phyloP scores from a whole-genome alignment of 2,113 vertebrate species.

The Archocentrus centrarchus region DNA sequence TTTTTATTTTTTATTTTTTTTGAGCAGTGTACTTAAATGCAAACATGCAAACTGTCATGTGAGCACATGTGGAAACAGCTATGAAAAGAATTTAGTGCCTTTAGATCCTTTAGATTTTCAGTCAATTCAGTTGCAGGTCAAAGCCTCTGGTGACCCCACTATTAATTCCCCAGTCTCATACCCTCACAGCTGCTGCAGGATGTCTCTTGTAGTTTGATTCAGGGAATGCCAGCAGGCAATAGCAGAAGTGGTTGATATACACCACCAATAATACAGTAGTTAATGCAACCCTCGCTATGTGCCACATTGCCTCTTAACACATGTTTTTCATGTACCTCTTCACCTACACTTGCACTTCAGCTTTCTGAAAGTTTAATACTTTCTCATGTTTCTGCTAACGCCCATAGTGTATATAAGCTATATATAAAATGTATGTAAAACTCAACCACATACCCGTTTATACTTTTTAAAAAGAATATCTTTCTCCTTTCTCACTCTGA shows the following conservation, averaged over 20 bases:
- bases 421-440: background rate
- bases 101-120: background rate
- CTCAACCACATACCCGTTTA: background rate
- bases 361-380: background rate
- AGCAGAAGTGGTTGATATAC: background rate
- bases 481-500: background rate
- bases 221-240: background rate
- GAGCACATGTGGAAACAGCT: background rate
- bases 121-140: background rate
- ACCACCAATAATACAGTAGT: constrained; percentile 12
- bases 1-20: no score
- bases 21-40: background rate
- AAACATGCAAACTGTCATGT: background rate
- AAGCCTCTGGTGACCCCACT: background rate
- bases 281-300: background rate
- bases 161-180: background rate
- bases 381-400: background rate
- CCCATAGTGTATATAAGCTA: background rate
- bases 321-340: background rate
- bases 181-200: background rate
- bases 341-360: constrained; percentile 18
- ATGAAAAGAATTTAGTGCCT: background rate
- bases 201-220: background rate
- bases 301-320: background rate
- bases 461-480: background rate